Conservation (phyloP, 2,888 invertebrate species). For the Frankliniella fusca region DNA sequence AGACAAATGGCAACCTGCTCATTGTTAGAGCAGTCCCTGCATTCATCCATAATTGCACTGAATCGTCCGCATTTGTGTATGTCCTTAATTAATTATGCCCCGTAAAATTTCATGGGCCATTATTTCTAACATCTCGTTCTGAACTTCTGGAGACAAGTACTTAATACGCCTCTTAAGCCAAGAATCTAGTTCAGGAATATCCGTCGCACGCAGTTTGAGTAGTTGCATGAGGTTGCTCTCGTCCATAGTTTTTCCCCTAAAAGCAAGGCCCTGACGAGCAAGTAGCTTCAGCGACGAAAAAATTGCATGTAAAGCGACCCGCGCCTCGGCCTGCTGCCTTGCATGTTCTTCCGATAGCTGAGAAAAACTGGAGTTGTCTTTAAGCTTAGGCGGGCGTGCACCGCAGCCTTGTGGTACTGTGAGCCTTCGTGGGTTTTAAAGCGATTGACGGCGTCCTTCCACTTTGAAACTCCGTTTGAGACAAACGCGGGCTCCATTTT, state of each 20-base stretch:
- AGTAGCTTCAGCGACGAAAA: too few species aligned
- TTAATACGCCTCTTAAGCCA: conserved; percentile 34
- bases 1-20: conserved; percentile 29
- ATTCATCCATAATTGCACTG: conserved; percentile 30
- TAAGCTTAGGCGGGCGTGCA: too few species aligned
- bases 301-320: too few species aligned
- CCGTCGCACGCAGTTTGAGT: conserved; percentile 36
- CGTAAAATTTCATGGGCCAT: conserved; percentile 28
- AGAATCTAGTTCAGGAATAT: conserved; percentile 35
- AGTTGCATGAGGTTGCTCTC: conserved; percentile 35
- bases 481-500: too few species aligned
- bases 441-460: too few species aligned
- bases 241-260: neutral
- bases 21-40: conserved; percentile 29
- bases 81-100: conserved; percentile 27
- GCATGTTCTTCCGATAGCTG: too few species aligned
- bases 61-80: conserved; percentile 28
- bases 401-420: too few species aligned
- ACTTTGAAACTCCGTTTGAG: too few species aligned
- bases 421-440: too few species aligned
- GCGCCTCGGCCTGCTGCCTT: too few species aligned
- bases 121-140: conserved; percentile 29
- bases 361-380: too few species aligned
- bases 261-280: neutral
- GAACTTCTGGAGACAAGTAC: conserved; percentile 28